Base-by-base conservation (phyloP, 1,140 invertebrate genomes). In the Eubasilissa regina region DNA sequence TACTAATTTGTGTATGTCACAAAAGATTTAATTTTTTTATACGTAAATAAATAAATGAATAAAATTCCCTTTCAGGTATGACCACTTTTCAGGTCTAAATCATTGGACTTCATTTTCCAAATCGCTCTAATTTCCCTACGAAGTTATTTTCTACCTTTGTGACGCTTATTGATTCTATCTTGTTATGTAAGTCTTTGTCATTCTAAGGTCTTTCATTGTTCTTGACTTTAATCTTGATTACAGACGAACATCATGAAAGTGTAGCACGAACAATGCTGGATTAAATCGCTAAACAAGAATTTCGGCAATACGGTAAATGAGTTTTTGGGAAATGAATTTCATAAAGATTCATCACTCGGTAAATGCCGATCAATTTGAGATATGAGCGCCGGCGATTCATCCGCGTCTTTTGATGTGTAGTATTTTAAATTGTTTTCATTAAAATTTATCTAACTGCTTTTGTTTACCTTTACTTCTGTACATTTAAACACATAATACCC, bases 111-210 rank as follows among this genome's bases (percentile, higher is more conserved):
- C 60, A 64, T 25, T 43, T 64, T 64, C 35, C 60, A n/a, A 64
- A 64, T 64, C 19, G 60, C 35, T 64, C 35, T n/a, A 21, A 64
- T 64, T 64, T 44, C 60, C 60, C n/a, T 3, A 43, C 19, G 19
- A 58, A 64, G 19, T 64, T 64, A 25, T 64, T 64, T 64, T 64
- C 60, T 43, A 64, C 60, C 60, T 64, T 64, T 64, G 60, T 25
- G 60, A 43, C 19, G 60, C 60, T 64, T 64, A 64, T 64, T 64
- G 60, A 64, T 64, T 64, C 60, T 64, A 64, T 64, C 60, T 64
- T 64, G 60, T 64, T 64, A 19, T 64, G 19, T 15, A 15, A 43
- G 60, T 25, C 60, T 64, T 64, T 64, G 60, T 64, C 60, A 64
- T 44, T 43, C 19, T 43, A 58, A 25, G 60, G 60, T 43, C 19